Conservation (phyloP, 2,888 invertebrate species). For the Strigamia crassipes region DNA sequence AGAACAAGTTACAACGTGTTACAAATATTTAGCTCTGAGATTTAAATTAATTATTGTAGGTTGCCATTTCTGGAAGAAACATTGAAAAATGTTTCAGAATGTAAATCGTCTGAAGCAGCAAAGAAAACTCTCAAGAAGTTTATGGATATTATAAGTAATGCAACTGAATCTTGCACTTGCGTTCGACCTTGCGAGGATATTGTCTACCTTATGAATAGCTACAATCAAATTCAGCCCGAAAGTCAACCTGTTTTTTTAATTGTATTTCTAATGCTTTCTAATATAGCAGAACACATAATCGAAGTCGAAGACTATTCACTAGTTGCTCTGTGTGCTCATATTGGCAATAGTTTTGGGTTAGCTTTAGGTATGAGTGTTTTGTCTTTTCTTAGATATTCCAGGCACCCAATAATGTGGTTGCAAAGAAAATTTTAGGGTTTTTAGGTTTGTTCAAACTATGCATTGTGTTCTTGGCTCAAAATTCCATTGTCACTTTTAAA, state of each 20-base stretch:
- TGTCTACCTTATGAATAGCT: neutral
- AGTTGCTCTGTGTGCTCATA: neutral
- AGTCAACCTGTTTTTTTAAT: neutral
- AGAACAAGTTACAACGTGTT: neutral
- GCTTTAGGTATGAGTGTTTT: neutral
- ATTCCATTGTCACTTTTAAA: too few relatives aligned
- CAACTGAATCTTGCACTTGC: neutral
- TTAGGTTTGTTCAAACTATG: too few relatives aligned
- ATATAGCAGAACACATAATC: neutral
- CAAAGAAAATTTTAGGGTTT: neutral
- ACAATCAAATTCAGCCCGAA: neutral
- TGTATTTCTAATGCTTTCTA: neutral
- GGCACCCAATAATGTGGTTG: neutral
- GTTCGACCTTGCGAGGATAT: neutral
- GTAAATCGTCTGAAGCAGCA: neutral
- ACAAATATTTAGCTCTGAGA: too few relatives aligned
- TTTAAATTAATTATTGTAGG: neutral
- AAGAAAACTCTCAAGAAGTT: neutral
- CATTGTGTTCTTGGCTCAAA: too few relatives aligned
- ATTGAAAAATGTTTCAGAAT: neutral
- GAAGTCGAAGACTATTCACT: neutral
- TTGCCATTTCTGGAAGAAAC: neutral
- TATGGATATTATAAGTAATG: neutral
- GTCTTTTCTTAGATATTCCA: neutral
- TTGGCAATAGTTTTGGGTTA: slow-evolving; percentile 3